Percentiles rank a stretch among this genome's conserved stretches.
Conservation (phyloP, 2,888 invertebrate genomes). For the Nowickia ferox region DNA sequence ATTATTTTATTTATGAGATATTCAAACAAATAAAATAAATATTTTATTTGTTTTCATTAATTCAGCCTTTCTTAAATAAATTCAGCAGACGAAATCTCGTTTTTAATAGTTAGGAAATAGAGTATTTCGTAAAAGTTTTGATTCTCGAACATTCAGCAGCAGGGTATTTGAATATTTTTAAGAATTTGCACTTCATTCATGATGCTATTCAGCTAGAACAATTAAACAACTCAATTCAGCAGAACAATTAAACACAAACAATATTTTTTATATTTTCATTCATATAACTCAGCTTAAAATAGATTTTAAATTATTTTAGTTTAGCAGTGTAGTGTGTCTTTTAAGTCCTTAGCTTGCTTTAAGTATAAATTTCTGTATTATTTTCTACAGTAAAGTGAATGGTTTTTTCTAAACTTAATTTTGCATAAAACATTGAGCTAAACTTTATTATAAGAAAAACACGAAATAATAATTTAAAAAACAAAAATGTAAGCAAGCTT, state of each 20-base stretch:
- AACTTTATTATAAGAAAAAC: constrained; percentile 10
- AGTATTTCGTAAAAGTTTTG: too few species aligned
- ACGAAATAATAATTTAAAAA: constrained; percentile 15
- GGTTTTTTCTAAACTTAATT: constrained; percentile 42
- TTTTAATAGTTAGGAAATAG: too few species aligned
- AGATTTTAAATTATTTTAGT: not conserved
- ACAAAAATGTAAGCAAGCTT: constrained; percentile 6
- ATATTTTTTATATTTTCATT: not conserved
- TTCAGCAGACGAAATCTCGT: too few species aligned
- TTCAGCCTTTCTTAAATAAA: too few species aligned
- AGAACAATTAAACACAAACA: not conserved
- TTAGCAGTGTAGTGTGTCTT: constrained; percentile 12
- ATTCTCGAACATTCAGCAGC: too few species aligned
- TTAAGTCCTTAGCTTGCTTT: not conserved
- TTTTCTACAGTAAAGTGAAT: constrained; percentile 62
- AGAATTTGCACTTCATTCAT: too few species aligned
- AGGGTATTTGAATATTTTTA: too few species aligned
- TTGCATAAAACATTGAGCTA: constrained; percentile 40
- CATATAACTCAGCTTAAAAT: not conserved
- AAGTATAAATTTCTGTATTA: constrained; percentile 6
- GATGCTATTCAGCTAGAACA: not conserved
- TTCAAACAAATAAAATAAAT: too few species aligned
- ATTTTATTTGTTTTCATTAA: too few species aligned
- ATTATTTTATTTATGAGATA: too few species aligned
- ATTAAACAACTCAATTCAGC: not conserved